phyloP scores from a whole-genome alignment of 2,113 vertebrate species.

The Caranx ignobilis region DNA sequence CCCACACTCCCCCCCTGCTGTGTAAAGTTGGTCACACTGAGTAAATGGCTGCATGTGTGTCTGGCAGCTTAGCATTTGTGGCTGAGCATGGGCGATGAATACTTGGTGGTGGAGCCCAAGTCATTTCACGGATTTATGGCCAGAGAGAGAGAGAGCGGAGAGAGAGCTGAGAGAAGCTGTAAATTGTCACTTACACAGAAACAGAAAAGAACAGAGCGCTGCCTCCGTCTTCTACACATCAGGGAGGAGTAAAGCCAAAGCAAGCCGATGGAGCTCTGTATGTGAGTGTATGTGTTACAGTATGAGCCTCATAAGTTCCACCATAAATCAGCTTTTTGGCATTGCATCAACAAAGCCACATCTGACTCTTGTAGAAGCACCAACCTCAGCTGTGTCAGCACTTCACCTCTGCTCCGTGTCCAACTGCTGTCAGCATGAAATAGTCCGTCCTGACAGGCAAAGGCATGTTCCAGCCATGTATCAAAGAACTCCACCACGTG shows the following conservation, averaged over 20 bases:
- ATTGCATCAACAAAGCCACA: constrained; percentile 15
- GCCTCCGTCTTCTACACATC: background rate
- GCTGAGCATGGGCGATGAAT: constrained; percentile 53
- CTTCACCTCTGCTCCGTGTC: constrained; percentile 4
- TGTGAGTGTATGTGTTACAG: background rate
- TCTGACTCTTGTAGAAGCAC: background rate
- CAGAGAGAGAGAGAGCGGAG: background rate
- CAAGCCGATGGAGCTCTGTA: background rate
- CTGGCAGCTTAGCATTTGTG: constrained; percentile 30
- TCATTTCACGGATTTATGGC: constrained; percentile 68
- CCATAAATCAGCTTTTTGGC: background rate
- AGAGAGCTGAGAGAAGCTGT: constrained; percentile 15
- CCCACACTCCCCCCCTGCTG: constrained; percentile 1
- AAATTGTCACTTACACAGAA: background rate
- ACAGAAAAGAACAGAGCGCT: constrained; percentile 21
- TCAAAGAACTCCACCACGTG: background rate
- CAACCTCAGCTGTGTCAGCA: background rate
- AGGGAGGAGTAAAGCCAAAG: background rate
- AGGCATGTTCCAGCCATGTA: no score
- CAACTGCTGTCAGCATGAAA: background rate
- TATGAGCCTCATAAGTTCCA: constrained; percentile 5
- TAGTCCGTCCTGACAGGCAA: background rate
- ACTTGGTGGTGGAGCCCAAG: constrained; percentile 38
- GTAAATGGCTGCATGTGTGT: constrained; percentile 16
- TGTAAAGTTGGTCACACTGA: constrained; percentile 17